Conservation (phyloP, 2,113 vertebrate genomes). For the Marcusenius ussheri region DNA sequence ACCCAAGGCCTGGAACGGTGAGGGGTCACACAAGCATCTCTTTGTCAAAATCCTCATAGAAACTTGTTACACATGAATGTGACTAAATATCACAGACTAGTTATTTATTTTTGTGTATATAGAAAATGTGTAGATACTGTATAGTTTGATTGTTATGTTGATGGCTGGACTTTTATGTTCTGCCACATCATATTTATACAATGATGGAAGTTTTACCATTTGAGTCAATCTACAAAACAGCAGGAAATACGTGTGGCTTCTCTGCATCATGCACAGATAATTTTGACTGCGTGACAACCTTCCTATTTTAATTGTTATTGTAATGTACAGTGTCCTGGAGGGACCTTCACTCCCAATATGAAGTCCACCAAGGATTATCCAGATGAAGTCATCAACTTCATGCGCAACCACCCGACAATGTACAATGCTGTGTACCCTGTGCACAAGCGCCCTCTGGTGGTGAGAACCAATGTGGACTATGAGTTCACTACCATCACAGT, state of each 20-base stretch:
- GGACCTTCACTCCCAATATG: constrained; percentile 95
- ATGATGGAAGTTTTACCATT: neutral
- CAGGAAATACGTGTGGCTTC: neutral
- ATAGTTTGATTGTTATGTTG: neutral
- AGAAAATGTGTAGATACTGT: neutral
- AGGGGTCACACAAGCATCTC: constrained; percentile 38
- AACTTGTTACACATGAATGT: neutral
- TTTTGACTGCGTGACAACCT: neutral
- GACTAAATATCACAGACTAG: neutral
- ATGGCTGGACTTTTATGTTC: neutral
- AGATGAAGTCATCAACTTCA: constrained; percentile 98
- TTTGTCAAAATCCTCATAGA: neutral
- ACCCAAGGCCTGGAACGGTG: constrained; percentile 91
- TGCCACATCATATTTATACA: neutral
- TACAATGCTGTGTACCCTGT: constrained; percentile 87
- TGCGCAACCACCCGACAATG: constrained; percentile 94
- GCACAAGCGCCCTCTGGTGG: constrained; percentile 90
- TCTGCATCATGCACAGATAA: neutral
- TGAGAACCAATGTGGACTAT: constrained; percentile 88
- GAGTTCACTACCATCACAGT: constrained; percentile 94
- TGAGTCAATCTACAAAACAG: neutral
- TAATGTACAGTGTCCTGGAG: constrained; percentile 81
- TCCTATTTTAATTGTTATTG: constrained; percentile 2
- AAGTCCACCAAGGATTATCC: constrained; percentile 98
- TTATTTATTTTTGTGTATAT: neutral